Evolutionary conservation across 2,797 vertebrate genomes (phyloP).

Genomic region (Enteromius unitaeniatus): DNA sequence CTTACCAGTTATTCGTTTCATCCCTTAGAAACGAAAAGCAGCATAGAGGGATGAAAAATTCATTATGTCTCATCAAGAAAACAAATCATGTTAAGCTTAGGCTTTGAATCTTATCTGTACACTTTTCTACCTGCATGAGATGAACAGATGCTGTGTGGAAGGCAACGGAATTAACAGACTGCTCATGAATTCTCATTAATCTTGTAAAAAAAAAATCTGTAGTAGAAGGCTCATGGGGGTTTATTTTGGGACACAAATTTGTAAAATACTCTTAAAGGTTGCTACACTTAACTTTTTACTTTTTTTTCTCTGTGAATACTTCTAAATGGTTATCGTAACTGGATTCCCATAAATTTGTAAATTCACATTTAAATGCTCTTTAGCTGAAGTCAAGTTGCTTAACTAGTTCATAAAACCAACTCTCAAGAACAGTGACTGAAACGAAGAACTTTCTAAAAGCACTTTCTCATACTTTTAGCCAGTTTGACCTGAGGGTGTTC

Average conservation of each 20-base stretch:
- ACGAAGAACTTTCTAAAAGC: background rate
- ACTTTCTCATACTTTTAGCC: background rate
- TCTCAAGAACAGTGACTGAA: background rate
- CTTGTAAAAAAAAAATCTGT: background rate
- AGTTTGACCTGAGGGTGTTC: constrained; percentile 17
- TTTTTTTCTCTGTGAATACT: background rate
- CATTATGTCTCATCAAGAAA: constrained; percentile 53
- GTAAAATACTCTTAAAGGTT: background rate
- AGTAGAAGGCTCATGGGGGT: background rate
- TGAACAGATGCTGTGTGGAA: constrained; percentile 14
- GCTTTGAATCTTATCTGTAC: constrained; percentile 18
- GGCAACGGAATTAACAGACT: constrained; percentile 46
- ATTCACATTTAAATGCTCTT: no score
- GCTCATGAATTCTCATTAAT: constrained; percentile 44
- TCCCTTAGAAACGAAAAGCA: constrained; percentile 50
- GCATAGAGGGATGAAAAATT: constrained; percentile 48
- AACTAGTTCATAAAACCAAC: no score
- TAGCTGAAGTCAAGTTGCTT: no score
- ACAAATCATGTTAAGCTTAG: constrained; percentile 52
- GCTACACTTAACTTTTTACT: background rate
- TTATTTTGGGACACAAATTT: background rate
- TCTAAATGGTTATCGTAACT: background rate
- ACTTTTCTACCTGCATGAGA: constrained; percentile 29
- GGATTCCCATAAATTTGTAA: background rate
- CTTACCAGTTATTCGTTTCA: constrained; percentile 49